Evolutionary conservation across 2,888 invertebrate species (phyloP), one percentile per base, ranked within the genome.

Genomic region (Chouioia cunea): DNA sequence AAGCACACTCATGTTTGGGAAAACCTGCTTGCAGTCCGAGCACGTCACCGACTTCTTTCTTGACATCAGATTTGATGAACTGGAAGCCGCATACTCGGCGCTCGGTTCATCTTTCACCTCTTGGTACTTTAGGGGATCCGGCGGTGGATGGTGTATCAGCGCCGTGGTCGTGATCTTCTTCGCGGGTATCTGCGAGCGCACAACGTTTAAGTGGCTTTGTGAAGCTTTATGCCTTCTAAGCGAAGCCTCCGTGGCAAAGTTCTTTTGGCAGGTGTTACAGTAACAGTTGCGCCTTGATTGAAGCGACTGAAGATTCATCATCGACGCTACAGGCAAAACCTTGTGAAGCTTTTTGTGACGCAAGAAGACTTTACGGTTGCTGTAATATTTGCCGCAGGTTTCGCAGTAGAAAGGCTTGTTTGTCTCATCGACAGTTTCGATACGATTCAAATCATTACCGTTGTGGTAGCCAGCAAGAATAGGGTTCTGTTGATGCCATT

Each of bases 341-440:
- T 82, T 83, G 65, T 85, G 85, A 0, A 90, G 87, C 76, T 89
- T 89, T 70, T 89, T 89, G 81, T 90, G 90, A 68, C 89, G 87
- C 75, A 87, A 87, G 65, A 90, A 85, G 74, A 89, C 88, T 78
- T 89, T 89, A 76, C 88, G 88, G 74, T 89, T 89, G 84, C 88
- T 88, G 77, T 89, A 90, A 76, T 87, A 88, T 79, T 90, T 89
- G n/a, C 91, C 90, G 75, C 92, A 92, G 56, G 89, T 86, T 72
- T 91, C 90, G 79, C 91, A 92, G 50, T 88, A 88, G 76, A 89
- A 89, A 56, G 86, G 71, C 44, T 22, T 65, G 47, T 54, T 71
- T 81, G 82, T 68, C 80, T 82, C 4, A 14, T 36, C 64, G 73
- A 57, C 6, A 70, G 23, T 4, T 47, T 36, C 36, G 36, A 36